Conservation (phyloP, 2,888 invertebrate species). For the Peribatodes rhomboidaria region DNA sequence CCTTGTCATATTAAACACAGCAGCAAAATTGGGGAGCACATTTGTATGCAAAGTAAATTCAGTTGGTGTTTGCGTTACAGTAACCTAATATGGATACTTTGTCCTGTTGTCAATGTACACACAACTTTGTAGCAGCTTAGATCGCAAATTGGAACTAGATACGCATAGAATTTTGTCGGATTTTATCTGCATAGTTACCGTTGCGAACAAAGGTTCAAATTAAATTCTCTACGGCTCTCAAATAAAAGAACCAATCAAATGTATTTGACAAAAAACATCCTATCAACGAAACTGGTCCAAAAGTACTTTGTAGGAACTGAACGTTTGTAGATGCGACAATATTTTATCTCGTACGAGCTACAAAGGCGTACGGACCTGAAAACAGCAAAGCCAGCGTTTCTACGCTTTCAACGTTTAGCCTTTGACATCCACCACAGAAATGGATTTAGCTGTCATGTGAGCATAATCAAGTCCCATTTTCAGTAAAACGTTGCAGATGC, state of each 20-base stretch:
- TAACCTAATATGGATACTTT: slow-evolving; percentile 20
- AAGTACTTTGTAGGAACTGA: slow-evolving; percentile 23
- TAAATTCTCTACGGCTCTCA: slow-evolving; percentile 18
- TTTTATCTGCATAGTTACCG: background rate
- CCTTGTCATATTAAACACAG: background rate
- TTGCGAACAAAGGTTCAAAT: slow-evolving; percentile 15
- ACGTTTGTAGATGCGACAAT: slow-evolving; percentile 32
- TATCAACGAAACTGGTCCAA: slow-evolving; percentile 11
- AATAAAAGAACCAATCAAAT: slow-evolving; percentile 25
- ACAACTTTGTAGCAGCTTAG: background rate
- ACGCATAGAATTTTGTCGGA: background rate
- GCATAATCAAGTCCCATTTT: slow-evolving; percentile 54
- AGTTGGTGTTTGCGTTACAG: slow-evolving; percentile 43
- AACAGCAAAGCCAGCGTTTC: slow-evolving; percentile 45
- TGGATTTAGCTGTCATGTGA: slow-evolving; percentile 60
- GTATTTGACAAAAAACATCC: slow-evolving; percentile 24
- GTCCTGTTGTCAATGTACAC: background rate
- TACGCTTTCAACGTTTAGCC: slow-evolving; percentile 38
- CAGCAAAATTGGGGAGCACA: background rate
- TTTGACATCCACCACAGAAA: slow-evolving; percentile 57
- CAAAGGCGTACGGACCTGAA: slow-evolving; percentile 47
- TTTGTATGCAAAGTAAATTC: slow-evolving; percentile 8
- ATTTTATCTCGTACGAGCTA: slow-evolving; percentile 43
- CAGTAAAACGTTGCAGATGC: slow-evolving; percentile 44
- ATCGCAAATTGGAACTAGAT: too few relatives aligned